Conservation (phyloP, 1,140 invertebrate species). For the Pseudomyrmex cubaensis region DNA sequence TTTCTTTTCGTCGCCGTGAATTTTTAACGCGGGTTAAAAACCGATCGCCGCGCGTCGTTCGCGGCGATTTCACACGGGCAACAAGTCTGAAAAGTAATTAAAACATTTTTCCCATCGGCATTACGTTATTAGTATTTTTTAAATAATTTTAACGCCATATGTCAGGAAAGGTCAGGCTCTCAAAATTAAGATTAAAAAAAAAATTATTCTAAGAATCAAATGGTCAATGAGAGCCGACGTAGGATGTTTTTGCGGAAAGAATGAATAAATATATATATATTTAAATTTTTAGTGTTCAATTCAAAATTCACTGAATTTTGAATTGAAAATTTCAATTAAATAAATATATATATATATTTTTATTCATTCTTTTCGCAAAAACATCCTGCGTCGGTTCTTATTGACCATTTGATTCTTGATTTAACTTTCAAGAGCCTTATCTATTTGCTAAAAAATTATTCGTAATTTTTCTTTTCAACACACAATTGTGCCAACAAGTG, state of each 20-base stretch:
- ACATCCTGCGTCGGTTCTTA: no score
- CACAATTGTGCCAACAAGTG: conserved; percentile 10
- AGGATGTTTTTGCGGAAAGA: no score
- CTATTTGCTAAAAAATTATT: neutral
- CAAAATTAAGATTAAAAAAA: neutral
- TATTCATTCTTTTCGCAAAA: no score
- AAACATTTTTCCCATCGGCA: neutral
- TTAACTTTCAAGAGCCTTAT: no score
- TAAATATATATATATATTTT: no score
- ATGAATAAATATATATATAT: no score
- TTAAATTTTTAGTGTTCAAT: no score
- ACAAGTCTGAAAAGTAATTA: conserved; percentile 1
- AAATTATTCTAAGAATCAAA: no score
- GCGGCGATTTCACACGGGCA: neutral
- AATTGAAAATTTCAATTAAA: no score
- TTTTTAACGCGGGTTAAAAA: neutral
- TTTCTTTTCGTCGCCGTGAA: neutral
- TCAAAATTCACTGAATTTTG: no score
- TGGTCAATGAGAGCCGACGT: no score
- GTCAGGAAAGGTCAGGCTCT: neutral
- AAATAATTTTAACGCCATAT: neutral
- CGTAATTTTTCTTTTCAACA: neutral
- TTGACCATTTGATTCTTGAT: no score
- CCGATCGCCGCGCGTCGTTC: neutral
- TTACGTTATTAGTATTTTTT: neutral